These are phyloP conservation scores for Psilanteris sp. DNA, from an alignment of 1,140 invertebrate genomes.

Conservation along the genomic window DNA sequence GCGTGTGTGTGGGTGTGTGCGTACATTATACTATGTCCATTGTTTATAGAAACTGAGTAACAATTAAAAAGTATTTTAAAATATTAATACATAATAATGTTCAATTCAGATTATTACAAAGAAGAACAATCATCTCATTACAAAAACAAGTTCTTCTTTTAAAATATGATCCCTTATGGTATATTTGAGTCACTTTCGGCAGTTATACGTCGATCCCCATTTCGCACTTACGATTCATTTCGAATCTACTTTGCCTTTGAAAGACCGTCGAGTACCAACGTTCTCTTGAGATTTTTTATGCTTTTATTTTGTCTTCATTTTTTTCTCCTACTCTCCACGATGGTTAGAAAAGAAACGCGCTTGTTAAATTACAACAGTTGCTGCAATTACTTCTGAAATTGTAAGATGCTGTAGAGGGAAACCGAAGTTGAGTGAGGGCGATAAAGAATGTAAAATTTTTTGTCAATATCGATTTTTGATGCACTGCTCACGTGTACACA, in stretches of 20 bases:
- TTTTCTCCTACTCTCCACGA: constrained; percentile 38
- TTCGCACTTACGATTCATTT: constrained; percentile 59
- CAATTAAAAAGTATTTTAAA: too few species aligned
- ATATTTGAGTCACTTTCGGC: constrained; percentile 53
- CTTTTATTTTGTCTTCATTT: constrained; percentile 44
- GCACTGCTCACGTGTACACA: constrained; percentile 19
- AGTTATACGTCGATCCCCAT: constrained; percentile 52
- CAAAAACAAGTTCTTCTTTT: constrained; percentile 26
- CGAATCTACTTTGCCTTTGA: constrained; percentile 45
- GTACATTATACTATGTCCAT: too few species aligned
- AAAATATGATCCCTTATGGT: constrained; percentile 38
- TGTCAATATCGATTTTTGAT: constrained; percentile 27
- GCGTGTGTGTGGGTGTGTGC: too few species aligned
- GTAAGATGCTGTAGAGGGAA: constrained; percentile 29
- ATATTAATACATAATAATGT: too few species aligned
- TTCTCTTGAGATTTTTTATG: constrained; percentile 29
- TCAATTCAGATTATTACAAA: too few species aligned
- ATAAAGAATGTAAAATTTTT: constrained; percentile 59
- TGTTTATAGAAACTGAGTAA: too few species aligned
- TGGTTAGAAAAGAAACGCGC: constrained; percentile 33
- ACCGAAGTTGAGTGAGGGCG: constrained; percentile 63
- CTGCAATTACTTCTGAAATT: constrained; percentile 41
- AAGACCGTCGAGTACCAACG: constrained; percentile 51
- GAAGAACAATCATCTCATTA: constrained; percentile 38
- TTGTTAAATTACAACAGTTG: constrained; percentile 58